Conservation (phyloP, 2,797 vertebrate genomes). For the Poecilia picta region DNA sequence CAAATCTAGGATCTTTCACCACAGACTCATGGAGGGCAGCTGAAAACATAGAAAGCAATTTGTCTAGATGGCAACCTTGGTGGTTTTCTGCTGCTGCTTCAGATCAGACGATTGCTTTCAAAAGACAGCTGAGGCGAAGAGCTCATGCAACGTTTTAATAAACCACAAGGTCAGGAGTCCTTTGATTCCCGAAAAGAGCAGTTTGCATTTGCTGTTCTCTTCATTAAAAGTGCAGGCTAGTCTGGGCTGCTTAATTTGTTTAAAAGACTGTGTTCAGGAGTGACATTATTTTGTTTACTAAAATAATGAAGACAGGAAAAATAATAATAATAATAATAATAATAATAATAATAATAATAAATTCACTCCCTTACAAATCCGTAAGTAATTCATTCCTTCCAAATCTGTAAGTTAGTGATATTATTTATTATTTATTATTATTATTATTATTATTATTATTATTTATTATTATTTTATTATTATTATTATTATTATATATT, state of each 20-base stretch:
- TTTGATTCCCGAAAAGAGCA: slow-evolving; percentile 40
- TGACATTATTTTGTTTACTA: neutral
- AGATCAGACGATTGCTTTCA: slow-evolving; percentile 51
- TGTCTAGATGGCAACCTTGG: slow-evolving; percentile 40
- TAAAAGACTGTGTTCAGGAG: neutral
- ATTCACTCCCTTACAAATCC: neutral
- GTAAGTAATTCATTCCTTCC: no score
- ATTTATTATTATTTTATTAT: no score
- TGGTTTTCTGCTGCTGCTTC: slow-evolving; percentile 39
- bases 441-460: no score
- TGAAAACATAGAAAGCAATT: slow-evolving; percentile 44
- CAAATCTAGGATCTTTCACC: slow-evolving; percentile 34
- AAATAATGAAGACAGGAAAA: neutral
- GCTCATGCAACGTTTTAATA: slow-evolving; percentile 28
- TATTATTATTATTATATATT: no score
- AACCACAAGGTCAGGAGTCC: slow-evolving; percentile 54
- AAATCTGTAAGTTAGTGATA: no score
- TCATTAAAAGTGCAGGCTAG: slow-evolving; percentile 33
- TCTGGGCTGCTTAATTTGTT: neutral
- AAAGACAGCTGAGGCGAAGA: slow-evolving; percentile 38
- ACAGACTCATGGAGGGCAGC: neutral
- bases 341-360: neutral
- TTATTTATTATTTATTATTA: no score
- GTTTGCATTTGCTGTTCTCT: slow-evolving; percentile 40
- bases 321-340: no score